Evolutionary conservation across 53 echinoderm and acorn worm species (phyloP), one percentile per base, ranked within the genome.

Genomic region (Stichopus horrens): DNA sequence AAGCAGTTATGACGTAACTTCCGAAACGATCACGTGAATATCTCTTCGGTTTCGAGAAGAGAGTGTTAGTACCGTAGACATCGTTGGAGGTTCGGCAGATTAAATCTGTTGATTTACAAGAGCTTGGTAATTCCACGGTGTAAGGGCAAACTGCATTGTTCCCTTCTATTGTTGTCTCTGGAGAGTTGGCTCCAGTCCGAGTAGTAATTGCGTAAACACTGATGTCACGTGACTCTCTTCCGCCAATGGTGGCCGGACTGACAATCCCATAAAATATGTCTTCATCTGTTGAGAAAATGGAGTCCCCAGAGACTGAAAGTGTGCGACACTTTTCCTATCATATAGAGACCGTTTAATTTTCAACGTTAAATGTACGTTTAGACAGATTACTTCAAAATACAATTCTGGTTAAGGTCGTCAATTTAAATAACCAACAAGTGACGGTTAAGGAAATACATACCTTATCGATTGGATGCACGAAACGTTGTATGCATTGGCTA

Each of bases 221-320:
- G 5, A 81, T 57, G 18, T 81, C 81, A 19, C 21, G 8, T 9
- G 81, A 6, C 4, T 81, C 57, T 16, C 56, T 81, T 4, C 56
- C 56, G 8, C 58, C 81, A 5, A 81, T 81, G 21, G n/a, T 21
- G 6, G 81, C 81, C 58, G 81, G 57, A 21, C 21, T 57, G 4
- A 81, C 81, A 20, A 81, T 58, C 8, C 81, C 58, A 21, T 81
- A 81, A 58, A 81, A 81, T 56, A 81, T 58, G 5, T 81, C 81
- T 11, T 81, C 81, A 81, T 81, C 81, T 81, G 14, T 54, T 4
- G 11, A 5, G 63, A 60, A 60, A 60, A 9, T 11, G 63, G 14
- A 37, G 37, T 37, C 37, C 37, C 37, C 37, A 37, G 37, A 37
- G 37, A 37, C 37, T 37, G 37, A 37, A 37, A 37, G 37, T 37